Conservation (phyloP, 2,888 invertebrate species). For the Sarcophaga subvicina region DNA sequence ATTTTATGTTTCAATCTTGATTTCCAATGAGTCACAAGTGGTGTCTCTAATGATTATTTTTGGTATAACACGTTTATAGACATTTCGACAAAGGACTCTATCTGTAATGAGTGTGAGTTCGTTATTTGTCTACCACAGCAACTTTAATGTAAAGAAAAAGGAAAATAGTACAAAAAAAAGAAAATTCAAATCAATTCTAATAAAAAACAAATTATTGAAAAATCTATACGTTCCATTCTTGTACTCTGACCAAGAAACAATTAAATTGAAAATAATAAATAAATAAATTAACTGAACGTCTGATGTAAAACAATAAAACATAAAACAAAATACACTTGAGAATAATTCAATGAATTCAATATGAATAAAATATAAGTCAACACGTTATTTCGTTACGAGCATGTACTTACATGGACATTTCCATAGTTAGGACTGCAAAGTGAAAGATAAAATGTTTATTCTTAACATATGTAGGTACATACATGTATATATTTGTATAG, state of each 20-base stretch:
- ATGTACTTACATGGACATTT: constrained; percentile 45
- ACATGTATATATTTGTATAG: no score
- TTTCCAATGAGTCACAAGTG: no score
- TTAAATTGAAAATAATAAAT: neutral
- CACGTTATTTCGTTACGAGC: constrained; percentile 42
- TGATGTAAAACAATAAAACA: constrained; percentile 1
- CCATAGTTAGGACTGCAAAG: constrained; percentile 7
- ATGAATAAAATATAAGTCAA: constrained; percentile 64
- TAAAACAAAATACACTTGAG: constrained; percentile 12
- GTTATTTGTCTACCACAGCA: no score
- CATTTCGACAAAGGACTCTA: no score
- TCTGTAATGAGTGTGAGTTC: no score
- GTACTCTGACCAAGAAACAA: neutral
- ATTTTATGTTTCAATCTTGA: no score
- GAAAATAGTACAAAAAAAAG: no score
- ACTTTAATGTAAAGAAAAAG: no score
- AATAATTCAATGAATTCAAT: constrained; percentile 18
- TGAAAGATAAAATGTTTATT: neutral
- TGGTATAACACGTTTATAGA: no score
- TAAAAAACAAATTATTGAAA: neutral
- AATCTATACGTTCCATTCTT: neutral
- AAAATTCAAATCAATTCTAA: neutral
- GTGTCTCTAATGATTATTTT: no score
- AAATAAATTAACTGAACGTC: constrained; percentile 16
- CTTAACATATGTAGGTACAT: no score